Conservation (phyloP, 2,797 vertebrate genomes). For the Ceyx erithaca region DNA sequence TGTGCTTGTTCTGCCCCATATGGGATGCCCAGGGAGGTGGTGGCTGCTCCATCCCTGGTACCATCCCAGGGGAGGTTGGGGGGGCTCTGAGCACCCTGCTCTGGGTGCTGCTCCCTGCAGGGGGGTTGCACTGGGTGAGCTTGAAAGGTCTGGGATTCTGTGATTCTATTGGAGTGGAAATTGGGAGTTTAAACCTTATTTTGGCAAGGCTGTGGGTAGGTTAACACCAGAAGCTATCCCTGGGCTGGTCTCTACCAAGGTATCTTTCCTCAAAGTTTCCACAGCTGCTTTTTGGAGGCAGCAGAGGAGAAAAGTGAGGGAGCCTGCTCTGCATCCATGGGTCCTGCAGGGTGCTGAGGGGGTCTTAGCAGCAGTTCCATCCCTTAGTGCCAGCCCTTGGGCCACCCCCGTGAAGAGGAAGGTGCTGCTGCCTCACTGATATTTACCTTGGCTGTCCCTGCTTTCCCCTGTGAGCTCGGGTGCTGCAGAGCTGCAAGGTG, state of each 20-base stretch:
- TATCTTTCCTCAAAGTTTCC: too few relatives aligned
- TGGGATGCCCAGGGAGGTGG: background rate
- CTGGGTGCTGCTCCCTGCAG: background rate
- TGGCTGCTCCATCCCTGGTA: background rate
- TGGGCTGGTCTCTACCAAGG: fast-evolving
- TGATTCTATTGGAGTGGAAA: background rate
- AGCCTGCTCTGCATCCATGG: background rate
- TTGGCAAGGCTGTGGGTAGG: background rate
- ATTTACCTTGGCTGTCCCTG: too few relatives aligned
- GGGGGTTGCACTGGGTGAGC: background rate
- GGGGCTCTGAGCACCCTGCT: background rate
- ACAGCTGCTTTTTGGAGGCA: background rate
- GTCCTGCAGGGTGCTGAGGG: too few relatives aligned
- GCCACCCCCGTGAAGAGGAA: too few relatives aligned
- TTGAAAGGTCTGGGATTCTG: background rate
- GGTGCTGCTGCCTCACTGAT: too few relatives aligned
- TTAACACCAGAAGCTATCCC: background rate
- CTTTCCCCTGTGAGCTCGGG: too few relatives aligned
- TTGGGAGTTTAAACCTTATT: background rate
- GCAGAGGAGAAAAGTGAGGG: background rate
- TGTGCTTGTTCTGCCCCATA: background rate
- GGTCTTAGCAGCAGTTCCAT: too few relatives aligned
- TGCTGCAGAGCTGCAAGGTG: background rate
- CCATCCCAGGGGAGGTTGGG: background rate
- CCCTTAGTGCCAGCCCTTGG: too few relatives aligned